Evolutionary conservation across 2,113 vertebrate genomes (phyloP).

Genomic region (Pangasianodon gigas): DNA sequence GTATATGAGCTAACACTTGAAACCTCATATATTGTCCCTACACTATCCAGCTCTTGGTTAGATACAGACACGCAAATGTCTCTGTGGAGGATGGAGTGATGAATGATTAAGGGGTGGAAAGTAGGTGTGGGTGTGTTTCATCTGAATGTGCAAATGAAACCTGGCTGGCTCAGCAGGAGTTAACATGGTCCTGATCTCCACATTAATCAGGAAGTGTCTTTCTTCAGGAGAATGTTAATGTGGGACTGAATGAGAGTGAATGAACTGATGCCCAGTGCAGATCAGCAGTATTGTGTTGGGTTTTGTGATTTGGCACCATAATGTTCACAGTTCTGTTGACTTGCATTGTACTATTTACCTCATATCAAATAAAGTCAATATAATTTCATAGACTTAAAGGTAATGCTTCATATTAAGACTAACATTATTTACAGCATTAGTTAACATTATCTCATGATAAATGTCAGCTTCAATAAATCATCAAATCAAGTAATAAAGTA

Average conservation of each 20-base stretch:
- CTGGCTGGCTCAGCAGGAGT: conserved; percentile 27
- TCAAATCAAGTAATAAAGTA: not conserved
- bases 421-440: not conserved
- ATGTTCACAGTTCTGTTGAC: not conserved
- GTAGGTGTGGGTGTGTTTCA: conserved; percentile 22
- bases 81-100: conserved; percentile 20
- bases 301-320: not conserved
- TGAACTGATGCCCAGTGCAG: not conserved
- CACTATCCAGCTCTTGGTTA: not conserved
- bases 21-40: too few relatives aligned
- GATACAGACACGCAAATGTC: not conserved
- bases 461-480: not conserved
- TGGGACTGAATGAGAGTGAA: not conserved
- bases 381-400: not conserved
- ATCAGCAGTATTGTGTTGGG: not conserved
- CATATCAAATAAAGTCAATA: not conserved
- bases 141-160: conserved; percentile 44
- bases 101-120: conserved; percentile 7
- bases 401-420: not conserved
- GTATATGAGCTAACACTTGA: not conserved
- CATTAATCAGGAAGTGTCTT: conserved; percentile 33
- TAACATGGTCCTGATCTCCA: conserved; percentile 37
- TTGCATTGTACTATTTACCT: not conserved
- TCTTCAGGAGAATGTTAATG: conserved; percentile 21
- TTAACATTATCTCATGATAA: not conserved